phyloP scores from a whole-genome alignment of 2,797 vertebrate species.

The Pipistrellus pipistrellus region DNA sequence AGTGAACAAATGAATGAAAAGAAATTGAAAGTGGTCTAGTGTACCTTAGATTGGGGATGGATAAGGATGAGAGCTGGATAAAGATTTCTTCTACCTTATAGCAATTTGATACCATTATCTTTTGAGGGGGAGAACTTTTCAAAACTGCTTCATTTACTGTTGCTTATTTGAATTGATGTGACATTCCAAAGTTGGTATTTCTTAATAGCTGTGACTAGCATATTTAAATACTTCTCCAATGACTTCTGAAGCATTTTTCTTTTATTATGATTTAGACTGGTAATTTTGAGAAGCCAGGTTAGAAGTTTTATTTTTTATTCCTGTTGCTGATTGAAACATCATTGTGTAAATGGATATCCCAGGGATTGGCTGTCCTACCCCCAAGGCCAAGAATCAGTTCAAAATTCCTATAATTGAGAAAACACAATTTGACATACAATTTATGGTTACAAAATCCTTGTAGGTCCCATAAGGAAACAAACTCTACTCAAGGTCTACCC shows the following conservation, averaged over 20 bases:
- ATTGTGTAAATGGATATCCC: constrained; percentile 53
- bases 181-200: constrained; percentile 77
- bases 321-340: constrained; percentile 69
- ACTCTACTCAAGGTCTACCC: constrained; percentile 15
- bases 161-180: constrained; percentile 78
- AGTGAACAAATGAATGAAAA: constrained; percentile 19
- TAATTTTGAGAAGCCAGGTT: constrained; percentile 49
- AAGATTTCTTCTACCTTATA: constrained; percentile 26
- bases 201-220: constrained; percentile 78
- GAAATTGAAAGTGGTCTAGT: neutral
- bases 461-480: constrained; percentile 45
- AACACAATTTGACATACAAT: constrained; percentile 68
- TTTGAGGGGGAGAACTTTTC: constrained; percentile 66
- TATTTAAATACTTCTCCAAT: constrained; percentile 75
- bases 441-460: neutral
- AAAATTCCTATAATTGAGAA: constrained; percentile 66
- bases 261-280: constrained; percentile 62
- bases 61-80: neutral
- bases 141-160: constrained; percentile 62
- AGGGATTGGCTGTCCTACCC: neutral
- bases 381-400: constrained; percentile 50
- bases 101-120: constrained; percentile 67
- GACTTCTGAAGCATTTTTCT: constrained; percentile 69
- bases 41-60: neutral
- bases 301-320: constrained; percentile 65